Evolutionary conservation across 2,888 invertebrate genomes (phyloP).

Genomic region (Cephalotes varians): DNA sequence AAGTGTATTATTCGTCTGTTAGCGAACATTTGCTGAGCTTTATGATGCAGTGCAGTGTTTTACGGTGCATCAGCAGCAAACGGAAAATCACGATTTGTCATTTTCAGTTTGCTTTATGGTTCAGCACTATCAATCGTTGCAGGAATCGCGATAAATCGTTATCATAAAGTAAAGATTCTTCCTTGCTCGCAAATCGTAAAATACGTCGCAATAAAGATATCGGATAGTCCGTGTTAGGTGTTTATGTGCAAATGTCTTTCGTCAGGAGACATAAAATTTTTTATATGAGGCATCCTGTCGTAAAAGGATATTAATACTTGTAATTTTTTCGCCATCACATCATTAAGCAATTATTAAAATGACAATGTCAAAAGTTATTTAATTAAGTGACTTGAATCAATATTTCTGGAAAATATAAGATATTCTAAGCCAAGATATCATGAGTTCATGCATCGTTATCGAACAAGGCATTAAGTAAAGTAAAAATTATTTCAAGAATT

Average conservation of each 20-base stretch:
- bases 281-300: neutral
- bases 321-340: neutral
- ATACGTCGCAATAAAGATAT: conserved; percentile 7
- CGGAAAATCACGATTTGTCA: conserved; percentile 49
- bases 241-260: neutral
- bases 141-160: conserved; percentile 26
- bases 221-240: neutral
- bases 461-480: neutral
- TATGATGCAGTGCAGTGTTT: conserved; percentile 38
- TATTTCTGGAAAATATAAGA: neutral
- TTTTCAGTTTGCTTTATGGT: conserved; percentile 39
- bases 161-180: neutral
- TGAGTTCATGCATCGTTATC: neutral
- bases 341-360: neutral
- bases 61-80: conserved; percentile 9
- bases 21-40: conserved; percentile 54
- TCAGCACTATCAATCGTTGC: neutral
- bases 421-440: neutral
- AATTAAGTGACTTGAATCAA: neutral
- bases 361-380: neutral
- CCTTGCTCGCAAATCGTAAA: conserved; percentile 6
- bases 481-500: neutral
- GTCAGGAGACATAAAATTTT: neutral
- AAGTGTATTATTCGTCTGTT: conserved; percentile 38
- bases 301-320: neutral